phyloP scores from a whole-genome alignment of 2,888 invertebrate species.

The Pammene fasciana region DNA sequence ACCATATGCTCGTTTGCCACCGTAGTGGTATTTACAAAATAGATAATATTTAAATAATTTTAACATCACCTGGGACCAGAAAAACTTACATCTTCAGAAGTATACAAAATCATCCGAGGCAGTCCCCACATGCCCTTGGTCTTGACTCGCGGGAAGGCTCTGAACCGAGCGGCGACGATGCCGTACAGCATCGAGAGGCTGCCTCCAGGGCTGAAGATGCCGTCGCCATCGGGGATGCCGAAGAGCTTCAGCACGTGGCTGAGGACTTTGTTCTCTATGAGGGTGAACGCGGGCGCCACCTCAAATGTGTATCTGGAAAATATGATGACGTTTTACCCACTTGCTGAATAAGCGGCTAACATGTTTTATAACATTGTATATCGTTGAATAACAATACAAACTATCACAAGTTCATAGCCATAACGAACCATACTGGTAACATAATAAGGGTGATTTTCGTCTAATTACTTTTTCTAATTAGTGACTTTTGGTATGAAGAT shows the following conservation, averaged over 20 bases:
- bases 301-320: slow-evolving; percentile 89
- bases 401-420: too few relatives aligned
- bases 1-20: too few relatives aligned
- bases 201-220: slow-evolving; percentile 91
- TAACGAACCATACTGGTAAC: too few relatives aligned
- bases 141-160: slow-evolving; percentile 87
- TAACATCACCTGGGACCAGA: too few relatives aligned
- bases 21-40: too few relatives aligned
- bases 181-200: slow-evolving; percentile 91
- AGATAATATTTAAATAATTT: too few relatives aligned
- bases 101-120: slow-evolving; percentile 87
- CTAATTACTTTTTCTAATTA: too few relatives aligned
- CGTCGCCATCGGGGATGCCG: slow-evolving; percentile 87
- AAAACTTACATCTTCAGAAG: slow-evolving; percentile 88
- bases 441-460: too few relatives aligned
- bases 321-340: background rate
- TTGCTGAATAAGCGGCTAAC: background rate
- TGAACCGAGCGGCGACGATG: slow-evolving; percentile 88
- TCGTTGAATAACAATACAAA: too few relatives aligned
- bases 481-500: too few relatives aligned
- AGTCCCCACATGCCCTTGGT: slow-evolving; percentile 84
- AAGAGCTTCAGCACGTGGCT: slow-evolving; percentile 83
- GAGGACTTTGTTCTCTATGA: slow-evolving; percentile 87
- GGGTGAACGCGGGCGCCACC: slow-evolving; percentile 90
- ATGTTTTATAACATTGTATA: background rate